Evolutionary conservation across 2,113 vertebrate species (phyloP).

Genomic region (Phasianus colchicus): DNA sequence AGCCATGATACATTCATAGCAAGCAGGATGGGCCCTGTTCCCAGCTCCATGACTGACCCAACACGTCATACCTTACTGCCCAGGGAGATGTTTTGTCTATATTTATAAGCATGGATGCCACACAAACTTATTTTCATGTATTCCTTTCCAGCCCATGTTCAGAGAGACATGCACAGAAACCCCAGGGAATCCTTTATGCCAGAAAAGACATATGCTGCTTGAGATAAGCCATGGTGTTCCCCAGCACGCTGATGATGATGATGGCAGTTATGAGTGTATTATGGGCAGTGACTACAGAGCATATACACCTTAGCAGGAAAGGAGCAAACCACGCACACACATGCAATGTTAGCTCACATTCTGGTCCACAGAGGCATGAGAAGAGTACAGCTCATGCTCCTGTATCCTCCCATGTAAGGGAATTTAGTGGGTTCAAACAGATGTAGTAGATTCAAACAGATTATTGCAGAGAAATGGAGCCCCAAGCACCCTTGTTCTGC

Average conservation of each 20-base stretch:
- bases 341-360: background rate
- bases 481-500: background rate
- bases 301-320: background rate
- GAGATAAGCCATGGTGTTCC: background rate
- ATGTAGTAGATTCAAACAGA: background rate
- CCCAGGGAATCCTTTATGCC: background rate
- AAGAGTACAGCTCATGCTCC: background rate
- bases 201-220: background rate
- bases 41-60: background rate
- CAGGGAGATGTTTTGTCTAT: background rate
- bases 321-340: background rate
- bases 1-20: background rate
- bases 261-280: background rate
- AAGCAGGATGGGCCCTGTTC: background rate
- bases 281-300: background rate
- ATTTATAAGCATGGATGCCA: background rate
- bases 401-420: rapidly evolving
- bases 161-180: background rate
- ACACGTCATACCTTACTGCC: background rate
- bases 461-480: background rate
- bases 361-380: background rate
- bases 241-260: background rate
- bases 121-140: background rate
- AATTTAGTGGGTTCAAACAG: background rate
- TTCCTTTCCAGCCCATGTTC: background rate